These are phyloP conservation scores for Drosophila gaucha DNA, from an alignment of 2,888 invertebrate genomes.

Conservation along the genomic window DNA sequence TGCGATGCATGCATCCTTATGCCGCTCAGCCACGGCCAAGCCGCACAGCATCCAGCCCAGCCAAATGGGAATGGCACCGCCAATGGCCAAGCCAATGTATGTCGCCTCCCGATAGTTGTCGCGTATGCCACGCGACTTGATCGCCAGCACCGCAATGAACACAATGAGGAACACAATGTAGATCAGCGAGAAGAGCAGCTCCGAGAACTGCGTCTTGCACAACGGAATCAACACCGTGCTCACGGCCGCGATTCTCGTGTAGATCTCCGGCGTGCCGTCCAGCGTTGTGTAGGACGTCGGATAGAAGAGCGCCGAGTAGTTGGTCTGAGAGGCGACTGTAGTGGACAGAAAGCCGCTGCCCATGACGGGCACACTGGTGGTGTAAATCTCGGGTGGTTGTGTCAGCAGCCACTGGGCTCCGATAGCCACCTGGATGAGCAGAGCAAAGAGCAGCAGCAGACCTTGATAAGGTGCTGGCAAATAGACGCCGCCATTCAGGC, in stretches of 20 bases:
- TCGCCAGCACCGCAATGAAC: constrained; percentile 93
- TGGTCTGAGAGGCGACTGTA: constrained; percentile 74
- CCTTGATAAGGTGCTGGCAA: constrained; percentile 96
- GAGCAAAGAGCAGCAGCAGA: constrained; percentile 94
- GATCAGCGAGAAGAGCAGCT: constrained; percentile 91
- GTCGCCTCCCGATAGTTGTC: constrained; percentile 97
- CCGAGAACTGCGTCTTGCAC: constrained; percentile 89
- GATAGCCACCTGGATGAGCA: constrained; percentile 94
- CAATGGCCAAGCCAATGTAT: constrained; percentile 95
- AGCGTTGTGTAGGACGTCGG: constrained; percentile 69
- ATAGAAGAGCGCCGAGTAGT: constrained; percentile 75
- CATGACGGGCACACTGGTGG: constrained; percentile 84
- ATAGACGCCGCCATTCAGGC: constrained; percentile 95
- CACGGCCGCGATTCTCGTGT: constrained; percentile 79
- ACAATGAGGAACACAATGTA: constrained; percentile 94
- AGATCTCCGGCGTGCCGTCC: constrained; percentile 75
- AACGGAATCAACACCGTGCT: constrained; percentile 84
- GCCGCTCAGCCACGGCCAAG: constrained; percentile 90
- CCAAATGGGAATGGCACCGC: constrained; percentile 94
- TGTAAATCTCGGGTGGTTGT: constrained; percentile 88
- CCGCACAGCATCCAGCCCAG: constrained; percentile 94
- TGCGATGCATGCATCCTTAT: constrained; percentile 94
- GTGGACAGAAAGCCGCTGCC: constrained; percentile 73
- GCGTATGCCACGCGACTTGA: constrained; percentile 94
- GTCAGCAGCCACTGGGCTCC: constrained; percentile 94